phyloP scores from a whole-genome alignment of 2,113 vertebrate genomes.

The Dromaius novaehollandiae region DNA sequence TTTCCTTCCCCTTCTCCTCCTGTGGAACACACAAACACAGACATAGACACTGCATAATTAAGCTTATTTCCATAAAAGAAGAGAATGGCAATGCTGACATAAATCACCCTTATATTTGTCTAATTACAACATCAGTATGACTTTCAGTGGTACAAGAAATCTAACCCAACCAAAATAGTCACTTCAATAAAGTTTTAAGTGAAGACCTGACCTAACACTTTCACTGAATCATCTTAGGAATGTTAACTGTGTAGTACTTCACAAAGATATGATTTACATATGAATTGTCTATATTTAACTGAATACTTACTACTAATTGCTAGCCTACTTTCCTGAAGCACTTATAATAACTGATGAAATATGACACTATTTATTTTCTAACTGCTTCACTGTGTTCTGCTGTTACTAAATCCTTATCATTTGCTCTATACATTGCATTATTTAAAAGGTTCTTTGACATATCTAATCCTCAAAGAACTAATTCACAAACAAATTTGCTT shows the following conservation, averaged over 20 bases:
- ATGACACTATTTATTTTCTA: neutral
- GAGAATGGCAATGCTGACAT: neutral
- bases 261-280: neutral
- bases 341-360: neutral
- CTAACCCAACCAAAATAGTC: neutral
- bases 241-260: neutral
- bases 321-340: neutral
- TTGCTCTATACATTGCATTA: conserved; percentile 41
- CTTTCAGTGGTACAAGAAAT: neutral
- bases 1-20: neutral
- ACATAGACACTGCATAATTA: neutral
- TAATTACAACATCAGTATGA: neutral
- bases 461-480: conserved; percentile 51
- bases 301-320: neutral
- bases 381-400: neutral
- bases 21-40: no score
- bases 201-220: neutral
- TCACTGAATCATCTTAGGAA: neutral
- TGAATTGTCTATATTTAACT: conserved; percentile 17
- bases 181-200: neutral
- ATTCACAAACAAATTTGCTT: conserved; percentile 52
- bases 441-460: conserved; percentile 46
- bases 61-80: neutral
- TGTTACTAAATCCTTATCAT: conserved; percentile 31
- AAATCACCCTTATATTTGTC: neutral